Percentiles rank a stretch among this genome's conserved stretches.
These are phyloP conservation scores for Pseudocheirus occidentalis DNA, from an alignment of 2,797 vertebrate species.

Conservation along the genomic window DNA sequence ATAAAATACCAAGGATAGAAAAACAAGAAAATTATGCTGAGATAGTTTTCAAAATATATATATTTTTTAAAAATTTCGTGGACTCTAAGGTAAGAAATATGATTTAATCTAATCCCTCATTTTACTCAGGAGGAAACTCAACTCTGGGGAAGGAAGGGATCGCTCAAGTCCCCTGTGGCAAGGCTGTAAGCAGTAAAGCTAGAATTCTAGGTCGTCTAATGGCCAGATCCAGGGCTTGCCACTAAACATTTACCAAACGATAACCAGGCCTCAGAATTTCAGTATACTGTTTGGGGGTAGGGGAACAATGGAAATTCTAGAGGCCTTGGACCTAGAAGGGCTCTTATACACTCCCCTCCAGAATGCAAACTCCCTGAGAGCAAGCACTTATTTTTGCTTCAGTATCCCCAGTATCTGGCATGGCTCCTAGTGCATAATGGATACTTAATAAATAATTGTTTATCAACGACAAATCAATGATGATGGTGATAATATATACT, in stretches of 20 bases:
- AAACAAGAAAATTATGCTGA: neutral
- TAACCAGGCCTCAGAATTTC: neutral
- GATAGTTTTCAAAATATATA: neutral
- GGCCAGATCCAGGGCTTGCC: neutral
- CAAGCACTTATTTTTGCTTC: neutral
- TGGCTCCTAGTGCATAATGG: neutral
- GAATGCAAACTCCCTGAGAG: neutral
- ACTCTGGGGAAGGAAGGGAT: neutral
- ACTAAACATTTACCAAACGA: neutral
- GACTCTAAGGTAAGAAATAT: neutral
- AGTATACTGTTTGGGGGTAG: neutral
- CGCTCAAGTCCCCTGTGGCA: neutral
- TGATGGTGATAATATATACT: too few relatives aligned
- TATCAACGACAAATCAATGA: neutral
- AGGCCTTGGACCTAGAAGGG: neutral
- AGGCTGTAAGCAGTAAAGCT: neutral
- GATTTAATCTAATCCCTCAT: neutral
- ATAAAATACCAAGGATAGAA: neutral
- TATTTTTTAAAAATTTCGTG: neutral
- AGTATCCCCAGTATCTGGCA: neutral
- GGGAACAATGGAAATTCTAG: neutral
- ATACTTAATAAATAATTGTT: neutral
- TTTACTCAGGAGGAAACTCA: neutral
- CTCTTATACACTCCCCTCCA: neutral
- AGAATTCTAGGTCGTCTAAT: neutral